Conservation (phyloP, 2,888 invertebrate genomes). For the Cylloceria caligata region DNA sequence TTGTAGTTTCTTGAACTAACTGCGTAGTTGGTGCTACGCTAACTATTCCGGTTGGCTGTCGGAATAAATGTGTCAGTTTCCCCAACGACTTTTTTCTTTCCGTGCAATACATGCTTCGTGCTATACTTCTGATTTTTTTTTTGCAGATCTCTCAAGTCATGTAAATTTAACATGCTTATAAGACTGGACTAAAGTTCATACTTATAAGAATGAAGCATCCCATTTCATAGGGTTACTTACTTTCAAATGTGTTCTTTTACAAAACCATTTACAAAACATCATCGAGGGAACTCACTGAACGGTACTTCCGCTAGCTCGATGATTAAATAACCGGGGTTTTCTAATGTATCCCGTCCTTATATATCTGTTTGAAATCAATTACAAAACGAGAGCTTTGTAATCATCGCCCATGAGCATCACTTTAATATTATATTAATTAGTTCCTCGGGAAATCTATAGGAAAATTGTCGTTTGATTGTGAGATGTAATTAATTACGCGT, state of each 20-base stretch:
- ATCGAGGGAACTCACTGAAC: background rate
- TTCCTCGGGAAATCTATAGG: conserved; percentile 20
- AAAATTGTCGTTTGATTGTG: conserved; percentile 19
- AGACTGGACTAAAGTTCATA: no score
- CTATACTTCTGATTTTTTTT: no score
- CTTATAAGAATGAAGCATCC: no score
- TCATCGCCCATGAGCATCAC: conserved; percentile 26
- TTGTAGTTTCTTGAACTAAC: no score
- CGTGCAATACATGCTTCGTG: no score
- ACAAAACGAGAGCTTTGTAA: conserved; percentile 14
- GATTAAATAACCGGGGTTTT: conserved; percentile 16
- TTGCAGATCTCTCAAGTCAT: no score
- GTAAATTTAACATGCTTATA: no score
- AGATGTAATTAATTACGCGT: conserved; percentile 51
- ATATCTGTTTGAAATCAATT: background rate
- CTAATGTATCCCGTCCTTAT: background rate
- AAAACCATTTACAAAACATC: no score
- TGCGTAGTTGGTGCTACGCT: no score
- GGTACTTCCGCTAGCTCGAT: background rate
- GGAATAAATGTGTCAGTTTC: no score
- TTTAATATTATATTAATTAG: conserved; percentile 40
- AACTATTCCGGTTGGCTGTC: no score
- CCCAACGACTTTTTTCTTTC: no score
- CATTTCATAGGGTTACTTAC: background rate
- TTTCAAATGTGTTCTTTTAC: background rate